Conservation (phyloP, 2,113 vertebrate species). For the Grammomys surdaster region DNA sequence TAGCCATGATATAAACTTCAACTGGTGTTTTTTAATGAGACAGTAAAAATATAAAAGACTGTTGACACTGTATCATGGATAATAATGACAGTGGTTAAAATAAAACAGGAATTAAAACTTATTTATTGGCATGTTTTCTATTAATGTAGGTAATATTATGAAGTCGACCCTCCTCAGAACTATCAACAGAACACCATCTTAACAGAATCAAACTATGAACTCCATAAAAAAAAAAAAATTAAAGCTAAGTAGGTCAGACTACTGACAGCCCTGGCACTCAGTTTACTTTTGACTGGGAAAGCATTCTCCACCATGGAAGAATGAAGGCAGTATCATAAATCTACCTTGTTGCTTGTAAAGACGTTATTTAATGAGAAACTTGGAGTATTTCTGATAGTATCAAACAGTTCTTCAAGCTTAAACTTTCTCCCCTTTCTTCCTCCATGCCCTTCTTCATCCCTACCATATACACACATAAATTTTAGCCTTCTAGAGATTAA, state of each 20-base stretch:
- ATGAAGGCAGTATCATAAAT: conserved; percentile 63
- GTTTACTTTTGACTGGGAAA: conserved; percentile 62
- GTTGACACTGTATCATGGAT: background rate
- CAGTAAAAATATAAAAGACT: conserved; percentile 27
- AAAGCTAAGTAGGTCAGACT: conserved; percentile 75
- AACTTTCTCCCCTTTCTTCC: background rate
- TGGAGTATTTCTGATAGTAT: conserved; percentile 39
- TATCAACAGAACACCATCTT: conserved; percentile 35
- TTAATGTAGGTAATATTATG: background rate
- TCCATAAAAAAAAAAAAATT: background rate
- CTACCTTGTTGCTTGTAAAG: conserved; percentile 63
- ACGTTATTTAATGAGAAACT: conserved; percentile 64
- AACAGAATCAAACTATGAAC: conserved; percentile 54
- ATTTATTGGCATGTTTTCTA: background rate
- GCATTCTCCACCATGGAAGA: conserved; percentile 42
- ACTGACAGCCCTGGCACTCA: conserved; percentile 50
- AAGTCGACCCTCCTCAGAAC: background rate
- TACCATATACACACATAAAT: background rate
- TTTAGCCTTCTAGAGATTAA: background rate
- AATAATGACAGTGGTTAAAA: background rate
- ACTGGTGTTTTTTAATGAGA: background rate
- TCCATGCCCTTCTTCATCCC: background rate
- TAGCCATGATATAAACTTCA: background rate
- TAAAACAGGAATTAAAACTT: background rate
- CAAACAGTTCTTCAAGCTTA: conserved; percentile 53